These are phyloP conservation scores for Catharus ustulatus DNA, from an alignment of 2,797 vertebrate species.

Conservation along the genomic window DNA sequence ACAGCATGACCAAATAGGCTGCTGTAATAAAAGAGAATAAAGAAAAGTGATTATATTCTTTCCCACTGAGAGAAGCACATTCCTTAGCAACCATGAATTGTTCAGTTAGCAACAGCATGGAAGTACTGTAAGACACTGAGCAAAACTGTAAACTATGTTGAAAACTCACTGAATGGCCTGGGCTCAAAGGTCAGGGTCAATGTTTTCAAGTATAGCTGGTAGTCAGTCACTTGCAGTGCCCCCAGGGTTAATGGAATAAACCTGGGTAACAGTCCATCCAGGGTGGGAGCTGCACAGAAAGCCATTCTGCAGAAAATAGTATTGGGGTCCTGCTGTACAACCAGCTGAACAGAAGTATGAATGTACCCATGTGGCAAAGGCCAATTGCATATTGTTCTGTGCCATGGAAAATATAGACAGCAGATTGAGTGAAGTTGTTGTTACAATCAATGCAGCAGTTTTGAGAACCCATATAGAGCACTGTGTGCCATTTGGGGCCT, in stretches of 20 bases:
- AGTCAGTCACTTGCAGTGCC: background rate
- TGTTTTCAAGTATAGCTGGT: background rate
- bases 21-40: conserved; percentile 30
- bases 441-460: background rate
- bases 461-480: background rate
- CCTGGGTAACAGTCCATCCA: background rate
- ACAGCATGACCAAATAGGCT: background rate
- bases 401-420: background rate
- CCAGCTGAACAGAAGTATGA: background rate
- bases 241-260: background rate
- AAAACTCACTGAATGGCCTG: background rate
- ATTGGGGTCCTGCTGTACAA: background rate
- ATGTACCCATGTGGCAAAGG: background rate
- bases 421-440: background rate
- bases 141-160: background rate
- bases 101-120: conserved; percentile 6
- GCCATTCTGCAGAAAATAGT: background rate
- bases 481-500: background rate
- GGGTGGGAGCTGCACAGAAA: background rate
- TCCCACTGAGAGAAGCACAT: background rate
- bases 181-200: background rate
- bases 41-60: background rate
- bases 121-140: background rate
- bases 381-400: background rate
- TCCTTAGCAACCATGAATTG: conserved; percentile 9